Percentiles rank a stretch among this genome's conserved stretches.
phyloP scores from a whole-genome alignment of 1,140 invertebrate genomes.

The Bacillus rossius region DNA sequence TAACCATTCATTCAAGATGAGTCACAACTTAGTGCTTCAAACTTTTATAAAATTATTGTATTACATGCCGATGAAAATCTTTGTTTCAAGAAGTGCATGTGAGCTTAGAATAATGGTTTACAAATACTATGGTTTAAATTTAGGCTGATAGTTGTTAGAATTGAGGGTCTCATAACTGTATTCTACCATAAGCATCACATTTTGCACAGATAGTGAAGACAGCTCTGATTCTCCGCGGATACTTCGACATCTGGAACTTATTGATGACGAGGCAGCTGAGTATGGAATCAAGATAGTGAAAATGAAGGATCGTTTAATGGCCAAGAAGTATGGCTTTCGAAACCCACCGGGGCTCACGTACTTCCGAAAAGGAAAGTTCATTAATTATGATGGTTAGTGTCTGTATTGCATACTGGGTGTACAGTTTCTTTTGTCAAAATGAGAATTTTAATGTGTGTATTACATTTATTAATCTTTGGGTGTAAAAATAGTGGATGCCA shows the following conservation, averaged over 20 bases:
- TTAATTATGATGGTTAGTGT: conserved; percentile 77
- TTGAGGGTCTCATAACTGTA: too few species aligned
- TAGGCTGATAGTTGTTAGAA: too few species aligned
- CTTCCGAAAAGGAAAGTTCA: conserved; percentile 84
- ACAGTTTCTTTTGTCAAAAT: neutral
- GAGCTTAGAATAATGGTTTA: too few species aligned
- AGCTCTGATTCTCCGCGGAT: conserved; percentile 71
- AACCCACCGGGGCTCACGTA: conserved; percentile 87
- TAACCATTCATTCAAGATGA: too few species aligned
- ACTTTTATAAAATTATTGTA: too few species aligned
- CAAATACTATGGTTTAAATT: too few species aligned
- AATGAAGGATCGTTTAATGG: conserved; percentile 85
- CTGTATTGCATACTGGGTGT: neutral
- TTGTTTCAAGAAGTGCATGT: too few species aligned
- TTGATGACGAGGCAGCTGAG: conserved; percentile 86
- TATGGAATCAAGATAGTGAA: conserved; percentile 91
- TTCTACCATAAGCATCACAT: neutral
- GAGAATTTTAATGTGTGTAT: neutral
- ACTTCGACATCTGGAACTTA: conserved; percentile 78
- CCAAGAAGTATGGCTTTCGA: conserved; percentile 88
- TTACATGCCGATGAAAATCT: too few species aligned
- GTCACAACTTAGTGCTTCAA: too few species aligned
- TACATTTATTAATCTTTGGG: neutral
- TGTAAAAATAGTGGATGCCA: too few species aligned
- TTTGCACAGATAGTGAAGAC: conserved; percentile 67